phyloP scores from a whole-genome alignment of 2,888 invertebrate genomes.

The Amphiduros pacificus region DNA sequence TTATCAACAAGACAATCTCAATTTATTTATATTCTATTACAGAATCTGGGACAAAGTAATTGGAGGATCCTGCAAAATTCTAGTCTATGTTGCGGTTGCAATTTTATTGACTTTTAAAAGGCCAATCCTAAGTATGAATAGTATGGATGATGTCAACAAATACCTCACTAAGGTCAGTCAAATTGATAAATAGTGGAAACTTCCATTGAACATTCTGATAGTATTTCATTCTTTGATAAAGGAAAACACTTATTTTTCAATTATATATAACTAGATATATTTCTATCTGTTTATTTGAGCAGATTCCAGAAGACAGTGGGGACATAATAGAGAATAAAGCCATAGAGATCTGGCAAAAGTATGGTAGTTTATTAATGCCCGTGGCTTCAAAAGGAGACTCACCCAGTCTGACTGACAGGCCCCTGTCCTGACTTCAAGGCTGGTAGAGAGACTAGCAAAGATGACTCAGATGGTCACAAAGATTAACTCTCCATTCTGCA shows the following conservation, averaged over 20 bases:
- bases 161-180: slow-evolving; percentile 74
- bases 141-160: slow-evolving; percentile 67
- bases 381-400: slow-evolving; percentile 36
- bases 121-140: slow-evolving; percentile 69
- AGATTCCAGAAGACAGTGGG: slow-evolving; percentile 79
- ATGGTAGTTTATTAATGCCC: slow-evolving; percentile 65
- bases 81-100: slow-evolving; percentile 77
- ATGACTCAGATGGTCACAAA: too few species aligned
- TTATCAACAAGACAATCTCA: too few species aligned
- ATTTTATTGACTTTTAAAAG: slow-evolving; percentile 73
- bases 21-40: slow-evolving; percentile 43
- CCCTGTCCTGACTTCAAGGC: too few species aligned
- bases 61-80: slow-evolving; percentile 80
- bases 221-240: background rate
- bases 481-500: too few species aligned
- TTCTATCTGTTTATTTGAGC: slow-evolving; percentile 15
- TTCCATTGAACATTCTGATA: too few species aligned
- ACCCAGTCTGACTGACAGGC: slow-evolving; percentile 24
- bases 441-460: too few species aligned
- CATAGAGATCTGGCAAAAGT: slow-evolving; percentile 82
- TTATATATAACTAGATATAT: background rate
- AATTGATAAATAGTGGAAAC: too few species aligned
- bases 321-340: slow-evolving; percentile 84
- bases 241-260: background rate
- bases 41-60: slow-evolving; percentile 89